Conservation (phyloP, 2,113 vertebrate genomes). For the Marmota monax region DNA sequence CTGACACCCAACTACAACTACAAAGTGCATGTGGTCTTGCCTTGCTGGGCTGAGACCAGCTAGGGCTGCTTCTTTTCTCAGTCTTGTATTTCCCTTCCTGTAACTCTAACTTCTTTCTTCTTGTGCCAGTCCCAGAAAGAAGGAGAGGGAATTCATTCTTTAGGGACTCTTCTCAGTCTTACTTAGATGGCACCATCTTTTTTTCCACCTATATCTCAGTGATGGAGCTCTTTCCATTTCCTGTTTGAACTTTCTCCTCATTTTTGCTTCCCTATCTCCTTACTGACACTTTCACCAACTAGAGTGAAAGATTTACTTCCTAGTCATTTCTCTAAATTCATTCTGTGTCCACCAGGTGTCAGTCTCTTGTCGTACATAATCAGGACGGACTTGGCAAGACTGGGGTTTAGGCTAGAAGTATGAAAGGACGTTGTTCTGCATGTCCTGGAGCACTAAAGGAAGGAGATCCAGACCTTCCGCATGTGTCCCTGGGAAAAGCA, state of each 20-base stretch:
- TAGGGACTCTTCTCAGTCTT: conserved; percentile 20
- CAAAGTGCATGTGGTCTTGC: not conserved
- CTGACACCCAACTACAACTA: not conserved
- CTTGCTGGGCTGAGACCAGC: not conserved
- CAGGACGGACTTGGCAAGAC: conserved; percentile 16
- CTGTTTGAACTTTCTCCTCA: not conserved
- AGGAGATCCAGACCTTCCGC: not conserved
- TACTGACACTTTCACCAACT: not conserved
- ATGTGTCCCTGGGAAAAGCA: not conserved
- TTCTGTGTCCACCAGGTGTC: conserved; percentile 71
- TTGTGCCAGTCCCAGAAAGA: not conserved
- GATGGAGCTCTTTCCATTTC: conserved; percentile 5
- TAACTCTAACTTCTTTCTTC: not conserved
- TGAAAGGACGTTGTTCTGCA: not conserved
- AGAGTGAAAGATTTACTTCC: not conserved
- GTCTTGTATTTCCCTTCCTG: not conserved
- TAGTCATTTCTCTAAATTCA: conserved; percentile 58
- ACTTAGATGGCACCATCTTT: not conserved
- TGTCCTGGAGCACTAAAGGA: not conserved
- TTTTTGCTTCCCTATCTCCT: not conserved
- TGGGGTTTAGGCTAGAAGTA: not conserved
- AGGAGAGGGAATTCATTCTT: not conserved
- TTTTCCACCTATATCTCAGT: not conserved
- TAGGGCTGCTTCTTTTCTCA: not conserved
- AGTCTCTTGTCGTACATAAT: conserved; percentile 12